A percentile compares a stretch with the other conserved stretches of the same genome.
phyloP scores from a whole-genome alignment of 2,113 vertebrate species.

The Dolichotis patagonum region DNA sequence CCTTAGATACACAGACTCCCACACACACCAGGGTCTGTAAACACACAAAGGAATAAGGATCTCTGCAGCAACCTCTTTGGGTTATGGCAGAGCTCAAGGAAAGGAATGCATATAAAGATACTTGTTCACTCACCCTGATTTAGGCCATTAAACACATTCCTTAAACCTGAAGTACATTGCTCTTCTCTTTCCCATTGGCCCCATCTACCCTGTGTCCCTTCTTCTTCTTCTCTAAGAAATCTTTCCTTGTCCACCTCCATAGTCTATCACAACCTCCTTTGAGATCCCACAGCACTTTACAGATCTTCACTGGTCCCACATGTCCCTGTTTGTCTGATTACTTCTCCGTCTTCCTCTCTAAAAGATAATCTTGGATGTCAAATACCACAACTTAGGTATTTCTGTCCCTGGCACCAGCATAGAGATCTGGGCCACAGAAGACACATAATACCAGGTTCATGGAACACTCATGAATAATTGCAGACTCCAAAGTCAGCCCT shows the following conservation, averaged over 20 bases:
- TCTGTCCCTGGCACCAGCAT: background rate
- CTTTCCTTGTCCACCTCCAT: background rate
- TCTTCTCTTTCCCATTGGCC: background rate
- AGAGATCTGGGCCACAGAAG: background rate
- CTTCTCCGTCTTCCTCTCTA: background rate
- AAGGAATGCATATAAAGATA: background rate
- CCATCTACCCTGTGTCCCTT: background rate
- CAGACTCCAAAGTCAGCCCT: background rate
- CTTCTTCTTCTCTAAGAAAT: background rate
- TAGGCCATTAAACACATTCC: background rate
- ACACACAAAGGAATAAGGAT: background rate
- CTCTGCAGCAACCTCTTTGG: background rate
- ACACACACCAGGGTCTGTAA: background rate
- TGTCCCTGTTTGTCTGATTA: background rate
- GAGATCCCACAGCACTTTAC: background rate
- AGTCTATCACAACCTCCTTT: background rate
- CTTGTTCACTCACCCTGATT: background rate
- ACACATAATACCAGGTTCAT: background rate
- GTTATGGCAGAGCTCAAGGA: background rate
- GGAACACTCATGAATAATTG: background rate
- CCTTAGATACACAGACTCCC: background rate
- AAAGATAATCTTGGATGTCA: background rate
- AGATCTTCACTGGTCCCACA: rapidly evolving
- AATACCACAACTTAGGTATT: background rate
- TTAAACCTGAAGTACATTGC: background rate